Evolutionary conservation across 2,797 vertebrate species (phyloP).

Genomic region (Phoeniculus purpureus): DNA sequence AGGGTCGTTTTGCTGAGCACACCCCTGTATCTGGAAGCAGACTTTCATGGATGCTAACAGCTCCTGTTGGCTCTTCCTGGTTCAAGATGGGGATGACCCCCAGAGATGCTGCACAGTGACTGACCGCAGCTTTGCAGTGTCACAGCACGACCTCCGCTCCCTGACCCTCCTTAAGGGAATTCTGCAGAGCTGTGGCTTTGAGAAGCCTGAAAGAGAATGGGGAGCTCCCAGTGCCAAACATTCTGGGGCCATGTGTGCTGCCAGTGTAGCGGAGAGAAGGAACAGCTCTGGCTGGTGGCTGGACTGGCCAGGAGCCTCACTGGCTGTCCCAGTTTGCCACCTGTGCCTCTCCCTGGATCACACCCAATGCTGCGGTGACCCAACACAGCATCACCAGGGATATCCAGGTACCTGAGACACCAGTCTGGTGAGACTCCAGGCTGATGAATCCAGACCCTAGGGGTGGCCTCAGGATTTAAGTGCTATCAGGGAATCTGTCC

Average conservation of each 20-base stretch:
- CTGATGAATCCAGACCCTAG: not conserved
- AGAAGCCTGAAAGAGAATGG: not conserved
- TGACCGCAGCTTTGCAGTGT: not conserved
- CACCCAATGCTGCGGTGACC: not conserved
- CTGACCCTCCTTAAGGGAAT: not conserved
- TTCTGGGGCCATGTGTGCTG: not conserved
- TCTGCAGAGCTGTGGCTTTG: not conserved
- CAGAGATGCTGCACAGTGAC: not conserved
- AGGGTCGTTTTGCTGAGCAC: not conserved
- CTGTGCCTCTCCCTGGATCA: not conserved
- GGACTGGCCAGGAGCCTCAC: not conserved
- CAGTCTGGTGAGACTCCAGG: rapidly evolving
- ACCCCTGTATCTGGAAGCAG: not conserved
- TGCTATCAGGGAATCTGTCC: not conserved
- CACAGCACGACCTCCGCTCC: not conserved
- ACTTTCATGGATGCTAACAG: too few relatives aligned
- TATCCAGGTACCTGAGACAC: not conserved
- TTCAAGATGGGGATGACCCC: not conserved
- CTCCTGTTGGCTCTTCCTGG: not conserved
- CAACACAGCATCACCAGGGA: not conserved
- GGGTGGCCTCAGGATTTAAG: not conserved
- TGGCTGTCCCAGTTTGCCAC: not conserved
- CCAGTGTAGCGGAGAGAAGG: not conserved
- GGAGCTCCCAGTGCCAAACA: not conserved
- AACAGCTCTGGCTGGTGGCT: not conserved